phyloP scores from a whole-genome alignment of 2,888 invertebrate genomes.

The Physocephala rufipes region DNA sequence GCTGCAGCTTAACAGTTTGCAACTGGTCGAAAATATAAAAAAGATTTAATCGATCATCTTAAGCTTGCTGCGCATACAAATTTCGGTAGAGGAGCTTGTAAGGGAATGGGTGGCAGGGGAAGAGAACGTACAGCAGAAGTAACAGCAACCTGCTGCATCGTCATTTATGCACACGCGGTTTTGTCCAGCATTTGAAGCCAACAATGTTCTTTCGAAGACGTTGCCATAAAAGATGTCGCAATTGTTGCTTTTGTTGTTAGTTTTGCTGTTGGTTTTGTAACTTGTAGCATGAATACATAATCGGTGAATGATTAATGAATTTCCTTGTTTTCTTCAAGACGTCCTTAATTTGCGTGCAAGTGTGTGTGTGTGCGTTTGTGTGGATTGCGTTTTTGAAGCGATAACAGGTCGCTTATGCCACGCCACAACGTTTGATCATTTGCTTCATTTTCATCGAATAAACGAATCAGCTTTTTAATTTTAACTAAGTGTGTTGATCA shows the following conservation, averaged over 20 bases:
- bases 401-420: too few relatives aligned
- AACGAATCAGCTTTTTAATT: too few relatives aligned
- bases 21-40: constrained; percentile 6
- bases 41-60: constrained; percentile 15
- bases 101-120: not conserved
- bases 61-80: not conserved
- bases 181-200: constrained; percentile 8
- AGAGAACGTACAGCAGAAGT: not conserved
- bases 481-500: too few relatives aligned
- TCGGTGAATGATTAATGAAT: constrained; percentile 62
- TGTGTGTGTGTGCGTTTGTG: too few relatives aligned
- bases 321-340: constrained; percentile 56
- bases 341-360: too few relatives aligned
- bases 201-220: constrained; percentile 1
- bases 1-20: constrained; percentile 5
- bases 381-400: too few relatives aligned
- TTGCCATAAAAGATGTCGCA: not conserved
- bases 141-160: constrained; percentile 22
- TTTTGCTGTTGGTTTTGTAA: constrained; percentile 11
- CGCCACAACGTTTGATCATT: too few relatives aligned
- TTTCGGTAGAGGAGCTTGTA: not conserved
- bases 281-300: constrained; percentile 41
- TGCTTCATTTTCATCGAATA: too few relatives aligned
- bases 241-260: not conserved
- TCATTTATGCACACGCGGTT: not conserved